These are phyloP conservation scores for Phrynosoma blainvillii DNA, from an alignment of 2,113 vertebrate species.

Conservation along the genomic window DNA sequence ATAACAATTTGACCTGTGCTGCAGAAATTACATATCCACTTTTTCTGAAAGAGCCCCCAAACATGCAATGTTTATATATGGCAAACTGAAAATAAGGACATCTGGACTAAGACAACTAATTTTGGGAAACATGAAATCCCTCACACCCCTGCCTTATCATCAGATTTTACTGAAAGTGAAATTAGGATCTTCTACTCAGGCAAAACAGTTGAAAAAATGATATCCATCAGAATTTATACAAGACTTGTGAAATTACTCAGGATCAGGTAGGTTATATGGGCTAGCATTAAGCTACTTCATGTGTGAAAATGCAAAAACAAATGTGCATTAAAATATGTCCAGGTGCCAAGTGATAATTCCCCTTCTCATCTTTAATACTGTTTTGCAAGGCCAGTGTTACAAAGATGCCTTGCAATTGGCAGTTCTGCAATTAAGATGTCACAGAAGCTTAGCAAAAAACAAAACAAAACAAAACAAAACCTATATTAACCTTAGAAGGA, in stretches of 20 bases:
- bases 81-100: not conserved
- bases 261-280: not conserved
- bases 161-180: not conserved
- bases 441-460: not conserved
- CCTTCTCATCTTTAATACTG: no score
- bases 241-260: not conserved
- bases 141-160: not conserved
- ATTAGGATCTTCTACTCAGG: not conserved
- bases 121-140: not conserved
- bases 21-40: not conserved
- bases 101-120: not conserved
- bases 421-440: not conserved
- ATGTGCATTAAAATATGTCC: no score
- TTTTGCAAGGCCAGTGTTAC: not conserved
- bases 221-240: not conserved
- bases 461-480: not conserved
- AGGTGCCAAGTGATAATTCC: not conserved
- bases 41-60: not conserved
- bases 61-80: not conserved
- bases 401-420: not conserved
- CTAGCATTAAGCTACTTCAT: not conserved
- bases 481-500: not conserved
- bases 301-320: not conserved
- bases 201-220: not conserved
- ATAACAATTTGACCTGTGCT: not conserved